Evolutionary conservation across 2,113 vertebrate genomes (phyloP).

Genomic region (Tichodroma muraria): DNA sequence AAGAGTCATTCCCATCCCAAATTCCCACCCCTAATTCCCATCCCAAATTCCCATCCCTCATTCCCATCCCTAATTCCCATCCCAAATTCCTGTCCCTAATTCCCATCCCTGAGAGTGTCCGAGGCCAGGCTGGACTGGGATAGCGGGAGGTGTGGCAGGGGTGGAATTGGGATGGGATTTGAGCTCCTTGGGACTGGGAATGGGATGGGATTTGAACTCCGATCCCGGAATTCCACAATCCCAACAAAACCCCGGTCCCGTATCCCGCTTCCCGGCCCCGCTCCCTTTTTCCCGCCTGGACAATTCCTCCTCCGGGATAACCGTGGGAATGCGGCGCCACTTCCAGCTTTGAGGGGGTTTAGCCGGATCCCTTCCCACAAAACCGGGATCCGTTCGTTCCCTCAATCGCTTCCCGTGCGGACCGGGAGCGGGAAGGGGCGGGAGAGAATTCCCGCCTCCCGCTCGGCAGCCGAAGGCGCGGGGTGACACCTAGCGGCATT

Average conservation of each 20-base stretch:
- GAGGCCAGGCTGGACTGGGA: too few species aligned
- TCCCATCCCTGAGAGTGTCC: background rate
- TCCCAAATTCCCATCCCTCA: too few species aligned
- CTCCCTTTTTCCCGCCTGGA: background rate
- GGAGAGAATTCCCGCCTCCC: too few species aligned
- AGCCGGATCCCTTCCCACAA: too few species aligned
- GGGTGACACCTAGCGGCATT: conserved; percentile 75
- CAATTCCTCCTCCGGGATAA: conserved; percentile 32
- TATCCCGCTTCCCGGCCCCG: background rate
- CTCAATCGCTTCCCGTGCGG: too few species aligned
- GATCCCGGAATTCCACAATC: background rate
- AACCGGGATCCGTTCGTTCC: too few species aligned
- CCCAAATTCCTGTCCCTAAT: background rate
- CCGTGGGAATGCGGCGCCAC: background rate
- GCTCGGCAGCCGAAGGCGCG: conserved; percentile 32
- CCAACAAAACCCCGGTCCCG: fast-evolving
- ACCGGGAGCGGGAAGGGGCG: too few species aligned
- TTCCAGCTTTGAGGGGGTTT: too few species aligned
- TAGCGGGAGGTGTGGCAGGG: too few species aligned
- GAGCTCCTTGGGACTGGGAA: too few species aligned
- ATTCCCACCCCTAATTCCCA: background rate
- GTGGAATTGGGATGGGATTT: too few species aligned
- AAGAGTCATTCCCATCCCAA: background rate
- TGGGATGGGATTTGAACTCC: too few species aligned
- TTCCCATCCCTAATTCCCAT: background rate